Evolutionary conservation across 1,140 invertebrate genomes (phyloP).

Genomic region (Lamellibrachia luymesi): DNA sequence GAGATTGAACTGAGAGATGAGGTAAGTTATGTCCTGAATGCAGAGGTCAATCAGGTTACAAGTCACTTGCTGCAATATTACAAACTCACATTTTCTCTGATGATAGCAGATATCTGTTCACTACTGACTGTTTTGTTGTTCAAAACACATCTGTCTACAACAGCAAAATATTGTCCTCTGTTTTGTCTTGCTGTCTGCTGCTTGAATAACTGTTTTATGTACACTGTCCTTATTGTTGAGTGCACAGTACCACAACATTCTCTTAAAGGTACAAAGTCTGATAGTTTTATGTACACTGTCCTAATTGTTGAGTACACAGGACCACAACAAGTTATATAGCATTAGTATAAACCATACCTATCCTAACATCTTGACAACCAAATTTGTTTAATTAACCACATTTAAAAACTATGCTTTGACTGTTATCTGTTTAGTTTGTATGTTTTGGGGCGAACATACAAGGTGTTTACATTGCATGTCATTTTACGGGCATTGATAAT

Average conservation of each 20-base stretch:
- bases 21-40: not conserved
- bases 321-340: too few species aligned
- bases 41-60: not conserved
- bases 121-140: not conserved
- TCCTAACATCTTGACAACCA: too few species aligned
- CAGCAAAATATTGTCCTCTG: not conserved
- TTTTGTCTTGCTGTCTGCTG: not conserved
- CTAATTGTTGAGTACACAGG: too few species aligned
- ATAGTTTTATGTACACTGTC: too few species aligned
- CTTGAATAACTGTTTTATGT: not conserved
- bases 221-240: not conserved
- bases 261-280: not conserved
- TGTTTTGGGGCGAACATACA: too few species aligned
- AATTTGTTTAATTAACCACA: too few species aligned
- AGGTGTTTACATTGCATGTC: too few species aligned
- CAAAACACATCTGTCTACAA: not conserved
- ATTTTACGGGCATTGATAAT: too few species aligned
- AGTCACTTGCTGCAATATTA: not conserved
- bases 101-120: not conserved
- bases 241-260: not conserved
- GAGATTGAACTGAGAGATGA: constrained; percentile 20
- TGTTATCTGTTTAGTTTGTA: too few species aligned
- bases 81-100: not conserved
- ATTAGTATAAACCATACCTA: too few species aligned
- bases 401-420: too few species aligned